A percentile compares a stretch with the other conserved stretches of the same genome.
phyloP scores from a whole-genome alignment of 1,140 invertebrate genomes.

The Hermatobates lingyangjiaoensis region DNA sequence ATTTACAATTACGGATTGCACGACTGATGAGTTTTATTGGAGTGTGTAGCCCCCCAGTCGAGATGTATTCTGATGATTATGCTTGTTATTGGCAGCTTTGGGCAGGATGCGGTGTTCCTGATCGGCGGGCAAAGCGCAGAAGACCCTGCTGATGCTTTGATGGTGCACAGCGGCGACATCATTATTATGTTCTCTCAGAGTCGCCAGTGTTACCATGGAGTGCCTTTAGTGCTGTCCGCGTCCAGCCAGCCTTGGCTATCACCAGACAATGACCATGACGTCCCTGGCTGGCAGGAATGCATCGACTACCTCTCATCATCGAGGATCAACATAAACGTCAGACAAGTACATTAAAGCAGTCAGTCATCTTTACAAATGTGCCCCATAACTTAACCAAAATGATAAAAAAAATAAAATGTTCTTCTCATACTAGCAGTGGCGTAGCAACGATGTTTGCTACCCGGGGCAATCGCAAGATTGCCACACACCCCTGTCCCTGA shows the following conservation, averaged over 20 bases:
- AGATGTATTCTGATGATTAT: too few relatives aligned
- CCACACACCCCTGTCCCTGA: too few relatives aligned
- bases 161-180: constrained; percentile 60
- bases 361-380: too few relatives aligned
- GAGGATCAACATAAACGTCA: constrained; percentile 57
- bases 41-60: too few relatives aligned
- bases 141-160: constrained; percentile 41
- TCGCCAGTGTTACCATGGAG: constrained; percentile 60
- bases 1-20: too few relatives aligned
- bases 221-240: constrained; percentile 47
- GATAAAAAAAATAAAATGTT: too few relatives aligned
- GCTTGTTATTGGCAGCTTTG: constrained; percentile 41
- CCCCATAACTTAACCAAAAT: too few relatives aligned
- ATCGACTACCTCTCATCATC: constrained; percentile 33
- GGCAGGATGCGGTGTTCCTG: constrained; percentile 67
- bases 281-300: constrained; percentile 31
- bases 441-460: too few relatives aligned
- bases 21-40: too few relatives aligned
- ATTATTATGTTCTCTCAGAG: constrained; percentile 60
- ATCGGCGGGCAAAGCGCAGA: constrained; percentile 50
- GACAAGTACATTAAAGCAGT: too few relatives aligned
- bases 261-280: constrained; percentile 10
- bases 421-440: too few relatives aligned
- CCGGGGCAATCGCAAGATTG: too few relatives aligned
- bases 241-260: neutral